Percentiles rank a stretch among this genome's conserved stretches.
phyloP scores from a whole-genome alignment of 2,113 vertebrate species.

The Nothoprocta perdicaria region DNA sequence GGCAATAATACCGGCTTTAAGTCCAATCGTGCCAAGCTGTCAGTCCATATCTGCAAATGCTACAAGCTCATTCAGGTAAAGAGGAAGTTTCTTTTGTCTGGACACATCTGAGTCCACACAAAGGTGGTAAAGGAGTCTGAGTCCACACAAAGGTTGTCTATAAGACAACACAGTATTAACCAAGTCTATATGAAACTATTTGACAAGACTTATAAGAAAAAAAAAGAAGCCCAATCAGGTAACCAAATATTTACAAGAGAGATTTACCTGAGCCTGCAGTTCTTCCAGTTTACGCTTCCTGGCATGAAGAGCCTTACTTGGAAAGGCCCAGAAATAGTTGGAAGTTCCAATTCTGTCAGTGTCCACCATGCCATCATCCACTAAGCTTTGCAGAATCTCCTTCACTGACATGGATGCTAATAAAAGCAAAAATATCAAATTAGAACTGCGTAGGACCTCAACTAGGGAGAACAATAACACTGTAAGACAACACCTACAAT shows the following conservation, averaged over 20 bases:
- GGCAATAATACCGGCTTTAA: neutral
- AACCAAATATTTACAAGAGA: neutral
- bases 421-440: constrained; percentile 27
- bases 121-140: neutral
- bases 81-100: neutral
- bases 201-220: neutral
- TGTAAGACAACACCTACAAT: neutral
- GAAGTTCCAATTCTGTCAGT: constrained; percentile 94
- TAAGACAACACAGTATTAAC: neutral
- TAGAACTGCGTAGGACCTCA: neutral
- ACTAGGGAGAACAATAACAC: neutral
- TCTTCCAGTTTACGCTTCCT: constrained; percentile 87
- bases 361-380: constrained; percentile 97
- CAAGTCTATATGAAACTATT: neutral
- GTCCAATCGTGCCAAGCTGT: too few species aligned
- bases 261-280: constrained; percentile 88
- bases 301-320: constrained; percentile 91
- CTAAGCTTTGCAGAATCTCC: constrained; percentile 94
- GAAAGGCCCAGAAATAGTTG: constrained; percentile 98
- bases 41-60: neutral
- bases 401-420: constrained; percentile 95
- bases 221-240: neutral
- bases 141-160: neutral
- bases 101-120: neutral
- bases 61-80: neutral